A percentile compares a stretch with the other conserved stretches of the same genome.
phyloP scores from a whole-genome alignment of 2,113 vertebrate species.

The Labeo catla region DNA sequence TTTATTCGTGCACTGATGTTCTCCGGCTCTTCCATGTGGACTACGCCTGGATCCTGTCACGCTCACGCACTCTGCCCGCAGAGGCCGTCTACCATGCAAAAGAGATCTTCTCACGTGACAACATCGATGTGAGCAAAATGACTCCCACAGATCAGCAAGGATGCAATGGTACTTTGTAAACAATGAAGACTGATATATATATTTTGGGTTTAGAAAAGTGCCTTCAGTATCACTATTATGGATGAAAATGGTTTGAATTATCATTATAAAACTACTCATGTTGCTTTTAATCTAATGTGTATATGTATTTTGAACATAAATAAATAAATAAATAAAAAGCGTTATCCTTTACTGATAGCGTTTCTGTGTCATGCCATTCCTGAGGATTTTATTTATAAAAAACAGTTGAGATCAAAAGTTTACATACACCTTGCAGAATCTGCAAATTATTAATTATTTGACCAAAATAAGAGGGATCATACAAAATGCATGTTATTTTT shows the following conservation, averaged over 20 bases:
- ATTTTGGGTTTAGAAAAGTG: background rate
- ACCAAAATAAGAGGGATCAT: no score
- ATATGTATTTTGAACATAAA: background rate
- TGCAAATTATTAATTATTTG: no score
- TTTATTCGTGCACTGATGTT: conserved; percentile 87
- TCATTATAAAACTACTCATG: background rate
- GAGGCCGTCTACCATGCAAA: conserved; percentile 76
- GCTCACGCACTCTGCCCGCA: conserved; percentile 76
- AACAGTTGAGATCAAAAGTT: no score
- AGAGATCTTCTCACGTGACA: conserved; percentile 74
- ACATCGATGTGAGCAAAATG: conserved; percentile 79
- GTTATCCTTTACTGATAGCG: background rate
- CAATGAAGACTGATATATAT: background rate
- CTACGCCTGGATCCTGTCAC: conserved; percentile 84
- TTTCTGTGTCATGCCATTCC: background rate
- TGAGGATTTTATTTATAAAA: background rate
- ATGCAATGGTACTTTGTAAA: conserved; percentile 69
- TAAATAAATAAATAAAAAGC: background rate
- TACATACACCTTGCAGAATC: no score
- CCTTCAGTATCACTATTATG: background rate
- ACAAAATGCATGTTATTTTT: no score
- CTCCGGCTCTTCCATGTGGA: conserved; percentile 84
- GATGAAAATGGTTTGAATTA: background rate
- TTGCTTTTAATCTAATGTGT: background rate
- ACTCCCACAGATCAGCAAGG: conserved; percentile 78